Evolutionary conservation across 2,797 vertebrate genomes (phyloP).

Genomic region (Peromyscus aztecus): DNA sequence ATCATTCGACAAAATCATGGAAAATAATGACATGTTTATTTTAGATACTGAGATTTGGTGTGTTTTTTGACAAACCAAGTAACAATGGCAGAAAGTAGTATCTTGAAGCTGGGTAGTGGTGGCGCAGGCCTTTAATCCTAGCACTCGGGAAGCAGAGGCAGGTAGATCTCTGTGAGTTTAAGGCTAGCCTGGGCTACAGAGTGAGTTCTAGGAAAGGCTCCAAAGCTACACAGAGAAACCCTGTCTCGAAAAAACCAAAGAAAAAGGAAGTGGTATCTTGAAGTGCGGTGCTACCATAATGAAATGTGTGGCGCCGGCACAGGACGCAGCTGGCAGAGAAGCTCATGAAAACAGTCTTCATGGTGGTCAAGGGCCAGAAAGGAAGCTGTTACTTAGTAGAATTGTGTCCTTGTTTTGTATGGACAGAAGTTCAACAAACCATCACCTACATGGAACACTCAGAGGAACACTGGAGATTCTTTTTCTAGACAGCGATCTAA

Average conservation of each 20-base stretch:
- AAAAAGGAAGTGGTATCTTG: too few relatives aligned
- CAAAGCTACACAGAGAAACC: too few relatives aligned
- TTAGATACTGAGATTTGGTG: constrained; percentile 16
- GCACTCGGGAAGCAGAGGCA: too few relatives aligned
- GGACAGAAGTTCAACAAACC: neutral
- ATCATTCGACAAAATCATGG: neutral
- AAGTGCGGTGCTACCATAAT: neutral
- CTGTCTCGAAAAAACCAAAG: too few relatives aligned
- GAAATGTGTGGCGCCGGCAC: neutral
- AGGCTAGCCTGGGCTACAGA: too few relatives aligned
- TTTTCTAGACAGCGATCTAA: neutral
- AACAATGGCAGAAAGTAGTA: constrained; percentile 1
- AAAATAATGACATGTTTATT: neutral
- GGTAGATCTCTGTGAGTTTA: too few relatives aligned
- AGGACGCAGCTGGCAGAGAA: neutral
- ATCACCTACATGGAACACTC: neutral
- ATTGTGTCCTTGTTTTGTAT: neutral
- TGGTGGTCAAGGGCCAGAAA: neutral
- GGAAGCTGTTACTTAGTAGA: neutral
- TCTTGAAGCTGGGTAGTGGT: neutral
- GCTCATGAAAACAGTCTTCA: neutral
- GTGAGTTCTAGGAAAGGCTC: too few relatives aligned
- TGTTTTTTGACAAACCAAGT: constrained; percentile 15
- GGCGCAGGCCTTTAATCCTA: too few relatives aligned
- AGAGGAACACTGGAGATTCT: neutral